Percentiles rank a stretch among this genome's conserved stretches.
Conservation (phyloP, 2,888 invertebrate species). For the Coleophora deauratella region DNA sequence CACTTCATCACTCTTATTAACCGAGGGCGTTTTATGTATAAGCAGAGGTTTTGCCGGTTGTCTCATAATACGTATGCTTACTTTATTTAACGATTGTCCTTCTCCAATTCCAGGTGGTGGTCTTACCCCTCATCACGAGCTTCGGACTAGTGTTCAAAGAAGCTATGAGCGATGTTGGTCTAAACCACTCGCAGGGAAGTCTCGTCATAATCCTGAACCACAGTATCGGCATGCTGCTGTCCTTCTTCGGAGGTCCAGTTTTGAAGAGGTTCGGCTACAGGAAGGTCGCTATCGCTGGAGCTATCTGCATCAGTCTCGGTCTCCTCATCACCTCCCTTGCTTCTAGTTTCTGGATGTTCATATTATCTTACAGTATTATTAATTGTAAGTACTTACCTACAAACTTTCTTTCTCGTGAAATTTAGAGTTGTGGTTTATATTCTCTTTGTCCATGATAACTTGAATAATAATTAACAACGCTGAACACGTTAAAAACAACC, state of each 20-base stretch:
- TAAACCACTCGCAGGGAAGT: constrained; percentile 76
- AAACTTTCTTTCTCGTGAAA: too few species aligned
- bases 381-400: constrained; percentile 77
- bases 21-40: too few species aligned
- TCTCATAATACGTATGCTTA: too few species aligned
- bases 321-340: constrained; percentile 75
- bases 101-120: constrained; percentile 49
- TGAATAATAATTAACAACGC: too few species aligned
- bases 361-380: constrained; percentile 79
- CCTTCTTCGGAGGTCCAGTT: constrained; percentile 78
- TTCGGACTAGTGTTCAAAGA: constrained; percentile 81
- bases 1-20: too few species aligned
- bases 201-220: constrained; percentile 79
- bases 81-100: too few species aligned
- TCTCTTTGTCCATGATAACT: too few species aligned
- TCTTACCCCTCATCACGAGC: constrained; percentile 75
- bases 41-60: too few species aligned
- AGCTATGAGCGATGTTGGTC: constrained; percentile 69
- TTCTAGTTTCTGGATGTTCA: constrained; percentile 70
- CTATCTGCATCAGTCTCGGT: constrained; percentile 69
- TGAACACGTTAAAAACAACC: too few species aligned
- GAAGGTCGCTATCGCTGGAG: constrained; percentile 75
- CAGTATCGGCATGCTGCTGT: constrained; percentile 79
- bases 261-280: constrained; percentile 77
- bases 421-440: too few species aligned